A percentile compares a stretch with the other conserved stretches of the same genome.
Evolutionary conservation across 1,140 invertebrate genomes (phyloP).

Genomic region (Papilio xuthus): DNA sequence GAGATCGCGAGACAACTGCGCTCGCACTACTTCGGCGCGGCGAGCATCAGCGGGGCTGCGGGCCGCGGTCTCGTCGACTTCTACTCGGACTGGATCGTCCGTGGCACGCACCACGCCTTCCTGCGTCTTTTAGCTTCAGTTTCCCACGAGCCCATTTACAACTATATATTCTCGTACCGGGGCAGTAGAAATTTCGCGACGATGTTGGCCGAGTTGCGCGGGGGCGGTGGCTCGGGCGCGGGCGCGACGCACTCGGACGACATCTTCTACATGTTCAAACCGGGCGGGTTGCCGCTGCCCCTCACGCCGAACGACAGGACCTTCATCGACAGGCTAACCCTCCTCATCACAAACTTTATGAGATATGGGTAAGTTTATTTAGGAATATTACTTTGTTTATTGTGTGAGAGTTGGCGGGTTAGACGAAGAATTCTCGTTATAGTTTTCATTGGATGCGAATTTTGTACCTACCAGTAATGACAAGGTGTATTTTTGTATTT

Average conservation of each 20-base stretch:
- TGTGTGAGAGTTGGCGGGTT: neutral
- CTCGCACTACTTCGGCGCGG: slow-evolving; percentile 61
- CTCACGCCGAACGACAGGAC: slow-evolving; percentile 51
- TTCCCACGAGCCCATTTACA: slow-evolving; percentile 61
- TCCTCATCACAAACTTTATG: slow-evolving; percentile 70
- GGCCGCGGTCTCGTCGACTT: slow-evolving; percentile 51
- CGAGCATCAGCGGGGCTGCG: slow-evolving; percentile 47
- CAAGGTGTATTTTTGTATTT: neutral
- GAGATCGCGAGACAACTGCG: slow-evolving; percentile 35
- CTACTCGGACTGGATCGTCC: slow-evolving; percentile 69
- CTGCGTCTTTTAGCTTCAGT: slow-evolving; percentile 54
- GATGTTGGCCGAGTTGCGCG: slow-evolving; percentile 37
- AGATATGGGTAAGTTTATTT: slow-evolving; percentile 64
- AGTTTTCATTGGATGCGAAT: neutral
- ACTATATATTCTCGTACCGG: slow-evolving; percentile 66
- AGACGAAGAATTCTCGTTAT: neutral
- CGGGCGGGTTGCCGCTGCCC: slow-evolving; percentile 57
- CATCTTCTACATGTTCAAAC: slow-evolving; percentile 72
- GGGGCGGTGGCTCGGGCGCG: slow-evolving; percentile 46
- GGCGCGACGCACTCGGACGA: slow-evolving; percentile 67
- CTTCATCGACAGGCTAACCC: slow-evolving; percentile 60
- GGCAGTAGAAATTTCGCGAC: slow-evolving; percentile 66
- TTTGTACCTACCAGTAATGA: neutral
- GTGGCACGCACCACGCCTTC: slow-evolving; percentile 59
- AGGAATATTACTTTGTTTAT: neutral